These are phyloP conservation scores for Telmatherina bonti DNA, from an alignment of 2,797 vertebrate genomes.

Conservation along the genomic window DNA sequence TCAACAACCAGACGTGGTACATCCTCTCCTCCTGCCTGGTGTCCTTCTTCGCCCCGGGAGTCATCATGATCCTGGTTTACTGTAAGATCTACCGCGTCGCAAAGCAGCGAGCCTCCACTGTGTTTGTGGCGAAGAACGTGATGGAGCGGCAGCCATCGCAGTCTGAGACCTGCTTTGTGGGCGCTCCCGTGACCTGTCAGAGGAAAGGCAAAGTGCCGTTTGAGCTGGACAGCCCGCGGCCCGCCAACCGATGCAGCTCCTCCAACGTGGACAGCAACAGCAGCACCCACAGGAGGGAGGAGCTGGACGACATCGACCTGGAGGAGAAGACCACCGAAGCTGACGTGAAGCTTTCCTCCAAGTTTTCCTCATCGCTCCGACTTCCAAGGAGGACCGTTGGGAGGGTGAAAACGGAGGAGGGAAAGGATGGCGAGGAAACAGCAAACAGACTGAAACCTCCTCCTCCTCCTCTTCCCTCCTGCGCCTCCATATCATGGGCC, in stretches of 20 bases:
- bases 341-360: slow-evolving; percentile 45
- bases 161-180: slow-evolving; percentile 77
- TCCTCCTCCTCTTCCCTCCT: slow-evolving; percentile 50
- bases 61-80: slow-evolving; percentile 90
- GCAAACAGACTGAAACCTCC: slow-evolving; percentile 58
- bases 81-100: slow-evolving; percentile 90
- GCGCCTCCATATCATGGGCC: slow-evolving; percentile 70
- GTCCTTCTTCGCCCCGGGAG: slow-evolving; percentile 89
- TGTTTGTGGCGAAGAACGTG: slow-evolving; percentile 81
- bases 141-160: slow-evolving; percentile 71
- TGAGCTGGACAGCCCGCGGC: slow-evolving; percentile 64
- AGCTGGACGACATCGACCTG: slow-evolving; percentile 82
- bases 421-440: slow-evolving; percentile 30
- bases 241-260: slow-evolving; percentile 26
- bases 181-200: slow-evolving; percentile 27
- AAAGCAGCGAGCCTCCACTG: slow-evolving; percentile 78
- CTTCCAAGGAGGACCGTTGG: slow-evolving; percentile 60
- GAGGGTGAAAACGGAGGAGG: slow-evolving; percentile 42
- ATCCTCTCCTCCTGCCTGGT: slow-evolving; percentile 88
- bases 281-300: slow-evolving; percentile 62
- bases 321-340: slow-evolving; percentile 74
- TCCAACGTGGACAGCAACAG: slow-evolving; percentile 53
- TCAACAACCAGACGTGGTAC: slow-evolving; percentile 91
- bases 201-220: slow-evolving; percentile 45
- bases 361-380: slow-evolving; percentile 51